A percentile compares a stretch with the other conserved stretches of the same genome.
phyloP scores from a whole-genome alignment of 2,888 invertebrate species.

The Lithophane ornitopus region DNA sequence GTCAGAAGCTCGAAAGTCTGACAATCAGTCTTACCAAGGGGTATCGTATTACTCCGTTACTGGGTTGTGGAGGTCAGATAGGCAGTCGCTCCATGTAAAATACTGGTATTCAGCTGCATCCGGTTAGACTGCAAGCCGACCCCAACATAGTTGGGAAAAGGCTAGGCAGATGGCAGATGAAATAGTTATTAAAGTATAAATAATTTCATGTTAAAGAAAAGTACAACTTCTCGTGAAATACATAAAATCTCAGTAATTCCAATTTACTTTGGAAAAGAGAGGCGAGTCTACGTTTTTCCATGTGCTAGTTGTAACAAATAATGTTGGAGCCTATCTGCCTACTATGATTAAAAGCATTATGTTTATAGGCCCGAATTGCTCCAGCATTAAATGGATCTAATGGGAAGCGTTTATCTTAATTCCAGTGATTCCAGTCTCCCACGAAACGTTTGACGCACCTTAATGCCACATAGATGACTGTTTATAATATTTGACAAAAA shows the following conservation, averaged over 20 bases:
- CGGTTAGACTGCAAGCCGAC: no score
- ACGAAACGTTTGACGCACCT: constrained; percentile 87
- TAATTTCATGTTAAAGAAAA: neutral
- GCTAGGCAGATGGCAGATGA: no score
- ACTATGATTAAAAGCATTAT: constrained; percentile 87
- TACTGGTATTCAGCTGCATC: no score
- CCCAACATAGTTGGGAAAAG: no score
- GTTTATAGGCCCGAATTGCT: constrained; percentile 87
- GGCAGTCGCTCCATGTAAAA: no score
- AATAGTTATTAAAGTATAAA: neutral
- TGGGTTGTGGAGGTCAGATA: no score
- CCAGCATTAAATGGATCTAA: constrained; percentile 87
- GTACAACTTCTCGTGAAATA: neutral
- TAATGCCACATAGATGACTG: constrained; percentile 72
- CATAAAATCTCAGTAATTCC: neutral
- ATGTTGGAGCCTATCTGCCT: constrained; percentile 76
- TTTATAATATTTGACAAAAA: constrained; percentile 75
- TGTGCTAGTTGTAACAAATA: constrained; percentile 74
- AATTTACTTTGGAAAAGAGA: neutral
- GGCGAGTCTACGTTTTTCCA: constrained; percentile 60
- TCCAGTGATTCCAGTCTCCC: constrained; percentile 84
- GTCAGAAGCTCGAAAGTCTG: no score
- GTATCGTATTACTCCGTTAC: no score
- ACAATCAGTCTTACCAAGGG: no score
- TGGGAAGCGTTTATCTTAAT: constrained; percentile 89